Conservation (phyloP, 2,113 vertebrate genomes). For the Prionailurus viverrinus region DNA sequence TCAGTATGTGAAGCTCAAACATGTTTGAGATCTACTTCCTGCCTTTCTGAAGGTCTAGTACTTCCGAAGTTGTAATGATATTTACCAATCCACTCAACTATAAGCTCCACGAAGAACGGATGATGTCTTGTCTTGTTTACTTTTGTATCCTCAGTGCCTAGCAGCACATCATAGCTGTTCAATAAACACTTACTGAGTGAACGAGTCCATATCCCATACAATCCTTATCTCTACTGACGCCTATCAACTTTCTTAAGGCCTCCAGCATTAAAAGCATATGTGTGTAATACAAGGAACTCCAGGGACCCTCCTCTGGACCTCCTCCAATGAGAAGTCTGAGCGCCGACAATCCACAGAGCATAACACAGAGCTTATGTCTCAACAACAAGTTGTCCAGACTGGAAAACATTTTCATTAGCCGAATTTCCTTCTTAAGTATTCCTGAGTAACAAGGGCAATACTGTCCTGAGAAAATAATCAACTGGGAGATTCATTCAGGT, state of each 20-base stretch:
- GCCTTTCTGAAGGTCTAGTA: background rate
- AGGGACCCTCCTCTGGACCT: background rate
- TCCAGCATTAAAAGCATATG: background rate
- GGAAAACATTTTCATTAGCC: background rate
- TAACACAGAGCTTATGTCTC: background rate
- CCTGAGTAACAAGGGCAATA: background rate
- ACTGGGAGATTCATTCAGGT: background rate
- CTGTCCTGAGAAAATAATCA: slow-evolving; percentile 13
- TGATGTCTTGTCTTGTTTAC: background rate
- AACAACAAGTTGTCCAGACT: background rate
- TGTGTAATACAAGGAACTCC: background rate
- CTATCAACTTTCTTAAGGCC: background rate
- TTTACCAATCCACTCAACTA: background rate
- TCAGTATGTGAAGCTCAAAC: background rate
- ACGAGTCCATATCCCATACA: background rate
- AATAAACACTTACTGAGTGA: background rate
- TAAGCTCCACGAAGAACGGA: background rate
- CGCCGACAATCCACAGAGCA: background rate
- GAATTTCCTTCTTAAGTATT: background rate
- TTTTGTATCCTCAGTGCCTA: background rate
- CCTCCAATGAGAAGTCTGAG: background rate
- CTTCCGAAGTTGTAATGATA: background rate
- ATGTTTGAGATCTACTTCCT: background rate
- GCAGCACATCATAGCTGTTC: background rate
- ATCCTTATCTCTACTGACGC: background rate